These are phyloP conservation scores for Matsumurasca onukii DNA, from an alignment of 1,140 invertebrate species.

Conservation along the genomic window DNA sequence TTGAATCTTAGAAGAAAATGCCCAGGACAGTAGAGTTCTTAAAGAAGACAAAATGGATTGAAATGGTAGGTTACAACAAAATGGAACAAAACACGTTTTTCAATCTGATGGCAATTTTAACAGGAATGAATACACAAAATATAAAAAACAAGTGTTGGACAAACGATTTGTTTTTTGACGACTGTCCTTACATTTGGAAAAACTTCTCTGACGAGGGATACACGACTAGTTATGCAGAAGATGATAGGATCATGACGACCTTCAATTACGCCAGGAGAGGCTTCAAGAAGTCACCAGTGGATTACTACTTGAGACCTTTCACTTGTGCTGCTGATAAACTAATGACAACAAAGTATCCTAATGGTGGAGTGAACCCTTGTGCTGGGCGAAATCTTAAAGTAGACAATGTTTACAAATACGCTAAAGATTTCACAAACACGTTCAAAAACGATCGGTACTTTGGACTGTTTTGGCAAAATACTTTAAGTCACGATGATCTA, in stretches of 20 bases:
- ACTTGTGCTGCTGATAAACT: constrained; percentile 58
- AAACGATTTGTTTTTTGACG: constrained; percentile 51
- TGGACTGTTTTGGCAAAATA: constrained; percentile 77
- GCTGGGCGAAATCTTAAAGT: constrained; percentile 36
- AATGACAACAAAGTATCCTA: constrained; percentile 30
- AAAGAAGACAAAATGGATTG: constrained; percentile 55
- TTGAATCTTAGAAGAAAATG: constrained; percentile 71
- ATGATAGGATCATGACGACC: constrained; percentile 68
- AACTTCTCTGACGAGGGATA: constrained; percentile 69
- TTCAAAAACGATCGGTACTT: constrained; percentile 61
- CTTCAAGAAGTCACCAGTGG: constrained; percentile 73
- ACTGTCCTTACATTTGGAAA: constrained; percentile 80
- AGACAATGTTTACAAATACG: constrained; percentile 41
- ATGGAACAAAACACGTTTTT: constrained; percentile 80
- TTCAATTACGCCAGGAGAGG: constrained; percentile 81
- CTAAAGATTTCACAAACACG: constrained; percentile 56
- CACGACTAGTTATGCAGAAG: constrained; percentile 77
- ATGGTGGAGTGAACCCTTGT: constrained; percentile 37
- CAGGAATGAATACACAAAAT: constrained; percentile 58
- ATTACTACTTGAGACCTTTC: constrained; percentile 80
- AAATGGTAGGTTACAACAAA: constrained; percentile 63
- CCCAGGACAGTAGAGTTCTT: constrained; percentile 68
- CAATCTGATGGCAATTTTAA: constrained; percentile 75
- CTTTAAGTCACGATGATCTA: constrained; percentile 74
- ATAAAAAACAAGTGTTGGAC: constrained; percentile 53